Evolutionary conservation across 1,140 invertebrate species (phyloP).

Genomic region (Pissodes strobi): DNA sequence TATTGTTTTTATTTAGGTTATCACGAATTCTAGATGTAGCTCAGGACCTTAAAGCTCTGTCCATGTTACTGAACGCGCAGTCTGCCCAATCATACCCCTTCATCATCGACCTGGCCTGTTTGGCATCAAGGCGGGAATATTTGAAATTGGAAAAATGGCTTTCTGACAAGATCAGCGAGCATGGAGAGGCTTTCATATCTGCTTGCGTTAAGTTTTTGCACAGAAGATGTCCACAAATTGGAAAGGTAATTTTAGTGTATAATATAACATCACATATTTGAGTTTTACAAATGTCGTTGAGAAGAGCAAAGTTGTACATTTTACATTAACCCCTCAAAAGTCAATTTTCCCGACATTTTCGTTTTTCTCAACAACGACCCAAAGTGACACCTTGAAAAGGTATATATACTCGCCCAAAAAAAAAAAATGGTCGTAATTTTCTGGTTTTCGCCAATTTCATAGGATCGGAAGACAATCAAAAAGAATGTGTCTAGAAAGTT

Average conservation of each 20-base stretch:
- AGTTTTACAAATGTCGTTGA: too few relatives aligned
- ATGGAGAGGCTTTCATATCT: slow-evolving; percentile 85
- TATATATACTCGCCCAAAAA: too few relatives aligned
- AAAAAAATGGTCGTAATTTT: too few relatives aligned
- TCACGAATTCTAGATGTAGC: slow-evolving; percentile 95
- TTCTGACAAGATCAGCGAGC: slow-evolving; percentile 92
- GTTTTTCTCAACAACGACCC: too few relatives aligned
- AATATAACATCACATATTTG: too few relatives aligned
- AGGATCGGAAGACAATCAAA: too few relatives aligned
- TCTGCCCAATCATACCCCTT: slow-evolving; percentile 91
- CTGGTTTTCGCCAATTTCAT: too few relatives aligned
- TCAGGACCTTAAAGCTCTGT: slow-evolving; percentile 95
- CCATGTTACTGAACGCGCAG: slow-evolving; percentile 88
- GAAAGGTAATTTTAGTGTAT: slow-evolving; percentile 59
- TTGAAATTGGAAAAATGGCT: slow-evolving; percentile 98
- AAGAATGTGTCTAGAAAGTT: too few relatives aligned
- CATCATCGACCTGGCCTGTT: slow-evolving; percentile 95
- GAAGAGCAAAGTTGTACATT: too few relatives aligned
- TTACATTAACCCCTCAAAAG: too few relatives aligned
- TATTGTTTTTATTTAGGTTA: slow-evolving; percentile 64
- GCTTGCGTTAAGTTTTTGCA: slow-evolving; percentile 86
- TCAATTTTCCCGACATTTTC: neutral
- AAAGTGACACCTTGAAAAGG: too few relatives aligned
- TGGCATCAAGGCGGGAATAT: slow-evolving; percentile 95
- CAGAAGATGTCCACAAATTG: slow-evolving; percentile 82